Conservation (phyloP, 2,113 vertebrate species). For the Penelope pileata region DNA sequence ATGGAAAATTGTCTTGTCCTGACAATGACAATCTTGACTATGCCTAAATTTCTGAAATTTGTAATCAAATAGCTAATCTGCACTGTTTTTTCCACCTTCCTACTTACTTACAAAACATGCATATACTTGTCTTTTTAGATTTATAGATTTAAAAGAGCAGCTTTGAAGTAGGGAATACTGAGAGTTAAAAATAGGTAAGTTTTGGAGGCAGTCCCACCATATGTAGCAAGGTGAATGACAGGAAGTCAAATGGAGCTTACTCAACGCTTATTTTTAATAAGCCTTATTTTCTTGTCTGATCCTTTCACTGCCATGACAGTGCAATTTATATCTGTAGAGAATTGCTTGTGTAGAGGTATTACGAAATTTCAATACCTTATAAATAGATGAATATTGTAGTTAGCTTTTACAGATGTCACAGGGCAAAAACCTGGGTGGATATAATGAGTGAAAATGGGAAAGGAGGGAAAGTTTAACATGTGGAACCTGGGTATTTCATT, state of each 20-base stretch:
- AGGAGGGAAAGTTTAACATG: not conserved
- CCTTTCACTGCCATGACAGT: slow-evolving; percentile 1
- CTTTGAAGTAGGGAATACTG: not conserved
- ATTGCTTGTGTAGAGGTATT: not conserved
- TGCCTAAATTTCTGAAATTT: not conserved
- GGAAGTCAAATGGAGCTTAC: slow-evolving; percentile 12
- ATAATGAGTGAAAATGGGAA: not conserved
- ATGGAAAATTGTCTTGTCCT: not conserved
- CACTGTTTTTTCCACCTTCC: not conserved
- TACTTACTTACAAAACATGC: not conserved
- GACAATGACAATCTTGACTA: not conserved
- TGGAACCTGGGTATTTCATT: not conserved
- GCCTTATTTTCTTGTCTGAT: slow-evolving; percentile 5
- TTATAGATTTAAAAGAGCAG: not conserved
- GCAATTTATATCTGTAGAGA: slow-evolving; percentile 17
- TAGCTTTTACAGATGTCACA: not conserved
- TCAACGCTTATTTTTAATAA: slow-evolving; percentile 20
- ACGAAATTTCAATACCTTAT: not conserved
- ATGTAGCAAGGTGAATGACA: slow-evolving; percentile 1
- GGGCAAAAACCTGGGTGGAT: not conserved
- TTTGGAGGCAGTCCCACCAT: not conserved
- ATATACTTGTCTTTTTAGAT: not conserved
- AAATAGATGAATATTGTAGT: not conserved
- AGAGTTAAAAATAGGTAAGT: not conserved
- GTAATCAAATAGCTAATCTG: not conserved